phyloP scores from a whole-genome alignment of 2,797 vertebrate genomes.

The Pogonophryne albipinna region DNA sequence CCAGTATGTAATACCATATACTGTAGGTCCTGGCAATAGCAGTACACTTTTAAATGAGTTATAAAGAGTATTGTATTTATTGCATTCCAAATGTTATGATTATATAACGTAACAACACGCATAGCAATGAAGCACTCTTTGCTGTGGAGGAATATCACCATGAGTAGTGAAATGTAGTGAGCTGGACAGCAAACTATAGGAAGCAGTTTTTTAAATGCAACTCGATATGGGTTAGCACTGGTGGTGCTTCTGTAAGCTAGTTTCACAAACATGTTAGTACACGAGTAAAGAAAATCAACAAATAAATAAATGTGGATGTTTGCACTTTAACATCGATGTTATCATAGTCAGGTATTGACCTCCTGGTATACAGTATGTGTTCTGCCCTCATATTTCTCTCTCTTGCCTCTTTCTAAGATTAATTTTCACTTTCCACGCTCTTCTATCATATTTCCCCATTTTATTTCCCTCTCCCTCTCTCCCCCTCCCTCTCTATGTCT shows the following conservation, averaged over 20 bases:
- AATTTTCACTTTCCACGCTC: conserved; percentile 48
- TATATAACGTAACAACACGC: not conserved
- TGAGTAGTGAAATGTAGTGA: not conserved
- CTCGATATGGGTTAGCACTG: conserved; percentile 12
- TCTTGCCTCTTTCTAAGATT: conserved; percentile 39
- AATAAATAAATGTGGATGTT: conserved; percentile 10
- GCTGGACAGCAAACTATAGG: not conserved
- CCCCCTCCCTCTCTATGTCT: conserved; percentile 41
- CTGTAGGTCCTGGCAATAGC: not conserved
- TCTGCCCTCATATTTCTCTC: conserved; percentile 9
- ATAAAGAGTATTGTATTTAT: no score
- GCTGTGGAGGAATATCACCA: not conserved
- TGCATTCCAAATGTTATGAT: not conserved
- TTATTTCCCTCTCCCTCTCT: conserved; percentile 42
- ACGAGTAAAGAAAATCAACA: not conserved
- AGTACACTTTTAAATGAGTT: not conserved
- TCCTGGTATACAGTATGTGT: not conserved
- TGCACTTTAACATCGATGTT: conserved; percentile 18
- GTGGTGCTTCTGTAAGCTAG: not conserved
- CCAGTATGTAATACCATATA: not conserved
- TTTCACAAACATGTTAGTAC: not conserved
- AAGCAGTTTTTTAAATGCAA: not conserved
- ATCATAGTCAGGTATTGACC: conserved; percentile 39
- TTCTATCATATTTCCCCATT: conserved; percentile 62
- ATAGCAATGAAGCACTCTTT: not conserved